These are phyloP conservation scores for Caradrina clavipalpis DNA, from an alignment of 2,888 invertebrate species.

Conservation along the genomic window DNA sequence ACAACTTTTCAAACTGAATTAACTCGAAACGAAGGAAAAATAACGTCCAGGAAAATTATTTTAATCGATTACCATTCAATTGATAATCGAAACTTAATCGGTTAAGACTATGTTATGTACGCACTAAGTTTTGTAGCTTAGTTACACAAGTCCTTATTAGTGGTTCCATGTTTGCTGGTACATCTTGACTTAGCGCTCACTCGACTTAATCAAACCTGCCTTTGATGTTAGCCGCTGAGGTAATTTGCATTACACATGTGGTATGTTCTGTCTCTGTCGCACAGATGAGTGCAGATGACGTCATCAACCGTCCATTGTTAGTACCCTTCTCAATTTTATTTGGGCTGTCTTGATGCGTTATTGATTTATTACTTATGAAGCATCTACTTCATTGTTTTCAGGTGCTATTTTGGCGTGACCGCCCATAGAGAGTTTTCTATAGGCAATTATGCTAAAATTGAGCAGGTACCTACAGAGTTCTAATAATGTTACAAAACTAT, in stretches of 20 bases:
- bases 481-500: constrained; percentile 10
- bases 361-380: constrained; percentile 24
- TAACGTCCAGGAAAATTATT: constrained; percentile 35
- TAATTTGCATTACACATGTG: constrained; percentile 51
- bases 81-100: constrained; percentile 37
- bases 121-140: constrained; percentile 42
- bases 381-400: constrained; percentile 29
- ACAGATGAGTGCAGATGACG: constrained; percentile 28
- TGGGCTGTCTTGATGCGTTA: constrained; percentile 36
- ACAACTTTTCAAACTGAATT: constrained; percentile 17
- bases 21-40: constrained; percentile 1
- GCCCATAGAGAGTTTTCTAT: constrained; percentile 11
- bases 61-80: constrained; percentile 31
- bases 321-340: constrained; percentile 8
- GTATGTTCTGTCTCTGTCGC: constrained; percentile 32
- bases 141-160: constrained; percentile 57
- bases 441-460: constrained; percentile 23
- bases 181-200: constrained; percentile 53
- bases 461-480: not conserved
- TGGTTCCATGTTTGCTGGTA: constrained; percentile 61
- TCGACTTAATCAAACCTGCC: constrained; percentile 63
- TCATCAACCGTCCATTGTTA: constrained; percentile 30
- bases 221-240: constrained; percentile 60
- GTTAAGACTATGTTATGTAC: constrained; percentile 43
- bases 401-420: constrained; percentile 16